Percentiles rank a stretch among this genome's conserved stretches.
These are phyloP conservation scores for Drosophila pachea DNA, from an alignment of 1,140 invertebrate species.

Conservation along the genomic window DNA sequence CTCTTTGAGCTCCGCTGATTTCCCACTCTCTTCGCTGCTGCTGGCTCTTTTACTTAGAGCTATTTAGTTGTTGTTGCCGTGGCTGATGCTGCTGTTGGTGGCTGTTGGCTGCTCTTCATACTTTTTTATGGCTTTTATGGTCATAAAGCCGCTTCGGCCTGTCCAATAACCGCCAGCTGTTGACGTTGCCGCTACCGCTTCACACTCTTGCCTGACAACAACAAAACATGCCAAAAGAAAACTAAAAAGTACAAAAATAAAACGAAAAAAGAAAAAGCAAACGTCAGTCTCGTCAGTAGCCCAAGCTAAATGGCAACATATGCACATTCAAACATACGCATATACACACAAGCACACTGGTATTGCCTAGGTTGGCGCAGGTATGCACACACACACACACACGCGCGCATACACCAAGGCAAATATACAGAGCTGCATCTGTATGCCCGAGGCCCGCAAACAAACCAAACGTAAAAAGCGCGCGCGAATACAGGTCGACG, in stretches of 20 bases:
- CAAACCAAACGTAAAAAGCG: conserved; percentile 69
- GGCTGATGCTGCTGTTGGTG: conserved; percentile 40
- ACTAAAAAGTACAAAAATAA: conserved; percentile 11
- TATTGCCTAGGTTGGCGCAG: conserved; percentile 20
- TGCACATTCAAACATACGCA: conserved; percentile 42
- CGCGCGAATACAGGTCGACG: conserved; percentile 76
- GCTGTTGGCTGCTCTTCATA: too few species aligned
- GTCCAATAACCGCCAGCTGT: conserved; percentile 61
- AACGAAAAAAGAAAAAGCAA: conserved; percentile 21
- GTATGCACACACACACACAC: conserved; percentile 35
- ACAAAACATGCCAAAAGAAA: conserved; percentile 22
- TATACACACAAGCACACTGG: conserved; percentile 6
- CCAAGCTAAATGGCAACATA: conserved; percentile 65
- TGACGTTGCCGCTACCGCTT: conserved; percentile 38
- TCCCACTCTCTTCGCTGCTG: conserved; percentile 17
- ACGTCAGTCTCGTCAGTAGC: conserved; percentile 38
- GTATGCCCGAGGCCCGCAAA: conserved; percentile 9
- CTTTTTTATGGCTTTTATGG: conserved; percentile 74
- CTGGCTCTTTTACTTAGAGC: conserved; percentile 23
- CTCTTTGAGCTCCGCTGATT: background rate
- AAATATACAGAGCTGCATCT: conserved; percentile 10
- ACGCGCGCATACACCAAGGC: too few species aligned
- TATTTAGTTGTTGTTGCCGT: conserved; percentile 47
- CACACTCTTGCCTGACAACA: conserved; percentile 52
- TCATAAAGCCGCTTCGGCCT: conserved; percentile 67